Base-by-base conservation (phyloP, 35 echinoderm and acorn worm species). In the Ophioderma brevispina region DNA sequence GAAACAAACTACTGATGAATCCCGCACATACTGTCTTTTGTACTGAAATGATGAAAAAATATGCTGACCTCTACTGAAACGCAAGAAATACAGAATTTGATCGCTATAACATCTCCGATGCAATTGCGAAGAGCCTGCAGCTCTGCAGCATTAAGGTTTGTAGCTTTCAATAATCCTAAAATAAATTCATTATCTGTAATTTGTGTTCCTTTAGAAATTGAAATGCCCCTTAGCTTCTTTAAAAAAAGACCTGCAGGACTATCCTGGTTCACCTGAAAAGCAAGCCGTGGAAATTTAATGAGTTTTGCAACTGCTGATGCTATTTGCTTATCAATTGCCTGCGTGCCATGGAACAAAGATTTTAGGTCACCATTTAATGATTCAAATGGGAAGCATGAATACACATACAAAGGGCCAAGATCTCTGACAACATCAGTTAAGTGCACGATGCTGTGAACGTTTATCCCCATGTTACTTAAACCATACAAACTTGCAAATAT, bases 391-490 rank as follows among this genome's bases (percentile, higher is more conserved):
- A 70, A 70, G 59, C 59, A 70, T 70, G 59, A 70, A 70, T 70
- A 70, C 10, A 70, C 59, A 70, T 25, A 70, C 4, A 70, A 25
- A 2, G 59, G 59, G 1, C 59, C 59, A 70, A 70, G 59, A 25
- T 70, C 59, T 70, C 59, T 70, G n/a, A 70, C 59, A 8, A 70
- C 59, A 70, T 70, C 59, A 13, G 59, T 3, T 30, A 70, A 30
- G n/a, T 70, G 59, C n/a, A 70, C 28, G 10, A 70, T 70, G n/a
- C 59, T 70, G n/a, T 70, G 59, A 70, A 70, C 59, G n/a, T 70
- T 70, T 6, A 70, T 70, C n/a, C 59, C 59, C 59, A 70, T 70
- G 23, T 8, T 70, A 25, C n/a, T 70, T 70, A 25, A 2, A 70
- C 59, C 59, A 70, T 70, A 70, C n/a, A 70, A 70, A 15, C 10